Evolutionary conservation across 2,113 vertebrate species (phyloP), one percentile per base, ranked within the genome.

Genomic region (Monopterus albus): DNA sequence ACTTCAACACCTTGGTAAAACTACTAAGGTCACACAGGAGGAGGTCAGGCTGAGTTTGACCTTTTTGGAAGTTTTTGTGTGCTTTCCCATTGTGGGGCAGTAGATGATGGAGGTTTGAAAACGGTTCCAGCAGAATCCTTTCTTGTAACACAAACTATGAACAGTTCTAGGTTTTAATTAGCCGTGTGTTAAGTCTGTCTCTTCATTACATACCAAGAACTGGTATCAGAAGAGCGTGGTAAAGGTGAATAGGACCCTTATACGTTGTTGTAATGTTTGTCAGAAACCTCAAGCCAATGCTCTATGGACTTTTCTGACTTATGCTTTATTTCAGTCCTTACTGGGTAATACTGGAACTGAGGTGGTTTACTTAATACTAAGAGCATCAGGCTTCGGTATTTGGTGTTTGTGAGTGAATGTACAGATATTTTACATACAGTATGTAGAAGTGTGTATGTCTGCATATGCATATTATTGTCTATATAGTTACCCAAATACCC

Each of bases 11-110:
- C 85, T 85, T 87, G 67, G 52, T 79, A 36, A 46, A 49, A 42
- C 64, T 26, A 46, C 40, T 17, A 53, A 89, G 83, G 87, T 85
- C 78, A 87, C 78, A 79, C 39, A 0, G 12, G 36, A 35, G 45
- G 60, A 15, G 18, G 70, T 42, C 4, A 1, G 36, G 28, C 28
- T 8, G 7, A 50, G 69, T 70, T 57, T 72, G 72, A 75, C 82
- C n/a, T 83, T 81, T 75, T 36, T 29, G 29, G 40, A 76, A 67
- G 46, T 72, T 72, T 63, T 12, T 13, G 58, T 1, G 1, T 5
- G 33, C 18, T 61, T 79, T 57, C n/a, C 42, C 11, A 29, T 28
- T 7, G 5, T 18, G 26, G n/a, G 21, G 2, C 20, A 17, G 26
- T 8, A 35, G 28, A 70, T 26, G 36, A 33, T 14, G 36, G 5